Conservation (phyloP, 92 coral and sea anemone species). For the Epizoanthus rinbou region DNA sequence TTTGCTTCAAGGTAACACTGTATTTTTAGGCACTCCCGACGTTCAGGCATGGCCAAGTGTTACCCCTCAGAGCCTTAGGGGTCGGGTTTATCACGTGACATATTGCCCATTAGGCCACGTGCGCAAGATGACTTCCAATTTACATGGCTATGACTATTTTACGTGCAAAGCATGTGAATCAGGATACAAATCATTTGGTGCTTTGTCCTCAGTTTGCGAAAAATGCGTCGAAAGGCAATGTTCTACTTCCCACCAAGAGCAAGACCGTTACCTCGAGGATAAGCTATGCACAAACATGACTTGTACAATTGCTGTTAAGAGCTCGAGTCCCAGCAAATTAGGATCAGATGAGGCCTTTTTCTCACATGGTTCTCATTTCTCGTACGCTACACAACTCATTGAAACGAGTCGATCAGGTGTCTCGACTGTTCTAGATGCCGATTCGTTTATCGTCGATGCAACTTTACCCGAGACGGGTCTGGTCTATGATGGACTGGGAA, state of each 20-base stretch:
- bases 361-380: constrained; percentile 47
- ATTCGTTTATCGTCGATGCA: constrained; percentile 54
- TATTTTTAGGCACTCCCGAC: constrained; percentile 66
- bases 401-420: constrained; percentile 64
- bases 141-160: constrained; percentile 15
- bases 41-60: constrained; percentile 63
- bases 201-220: constrained; percentile 41
- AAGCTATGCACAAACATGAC: constrained; percentile 51
- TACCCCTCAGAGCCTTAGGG: constrained; percentile 39
- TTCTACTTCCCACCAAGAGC: neutral
- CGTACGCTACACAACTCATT: constrained; percentile 46
- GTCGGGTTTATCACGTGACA: constrained; percentile 63
- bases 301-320: constrained; percentile 28
- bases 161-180: constrained; percentile 56
- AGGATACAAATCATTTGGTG: constrained; percentile 67
- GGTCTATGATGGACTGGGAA: constrained; percentile 81
- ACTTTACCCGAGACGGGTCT: constrained; percentile 78
- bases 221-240: constrained; percentile 42
- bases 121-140: constrained; percentile 45
- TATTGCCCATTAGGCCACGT: constrained; percentile 65
- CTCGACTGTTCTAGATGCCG: constrained; percentile 45
- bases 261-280: constrained; percentile 8
- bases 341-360: constrained; percentile 3
- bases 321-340: constrained; percentile 26
- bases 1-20: constrained; percentile 34